phyloP scores from a whole-genome alignment of 2,113 vertebrate species.

The Oophaga pumilio region DNA sequence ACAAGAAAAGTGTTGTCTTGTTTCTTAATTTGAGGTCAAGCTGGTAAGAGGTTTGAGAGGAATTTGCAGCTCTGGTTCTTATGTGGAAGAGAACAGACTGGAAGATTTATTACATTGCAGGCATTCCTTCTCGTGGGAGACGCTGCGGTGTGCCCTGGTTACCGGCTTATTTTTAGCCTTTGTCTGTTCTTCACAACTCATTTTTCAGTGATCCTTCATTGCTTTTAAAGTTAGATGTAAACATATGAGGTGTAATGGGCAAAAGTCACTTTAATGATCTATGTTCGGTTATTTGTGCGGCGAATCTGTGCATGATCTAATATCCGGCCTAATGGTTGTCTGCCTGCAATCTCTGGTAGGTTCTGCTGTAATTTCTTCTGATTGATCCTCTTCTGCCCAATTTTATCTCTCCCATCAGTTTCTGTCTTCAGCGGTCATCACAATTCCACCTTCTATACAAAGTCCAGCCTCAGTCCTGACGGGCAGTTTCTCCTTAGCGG shows the following conservation, averaged over 20 bases:
- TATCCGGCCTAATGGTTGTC: not conserved
- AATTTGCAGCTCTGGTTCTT: not conserved
- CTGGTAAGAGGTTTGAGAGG: slow-evolving; percentile 18
- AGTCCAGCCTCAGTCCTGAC: slow-evolving; percentile 90
- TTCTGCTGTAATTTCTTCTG: not conserved
- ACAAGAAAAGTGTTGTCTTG: not conserved
- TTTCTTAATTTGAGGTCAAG: not conserved
- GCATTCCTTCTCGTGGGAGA: slow-evolving; percentile 28
- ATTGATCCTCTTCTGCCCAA: not conserved
- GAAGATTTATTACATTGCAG: slow-evolving; percentile 10
- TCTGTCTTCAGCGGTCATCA: slow-evolving; percentile 87
- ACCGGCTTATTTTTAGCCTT: slow-evolving; percentile 3
- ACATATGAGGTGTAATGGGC: not conserved
- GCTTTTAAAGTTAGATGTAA: slow-evolving; percentile 1
- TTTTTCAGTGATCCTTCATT: not conserved
- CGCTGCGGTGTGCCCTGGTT: slow-evolving; percentile 9
- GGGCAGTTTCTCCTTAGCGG: slow-evolving; percentile 94
- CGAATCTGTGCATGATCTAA: not conserved
- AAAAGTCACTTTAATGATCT: not conserved
- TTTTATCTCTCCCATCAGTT: slow-evolving; percentile 69
- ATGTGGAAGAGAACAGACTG: not conserved
- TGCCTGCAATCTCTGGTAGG: not conserved
- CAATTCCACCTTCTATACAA: slow-evolving; percentile 94
- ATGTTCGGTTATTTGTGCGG: too few species aligned
- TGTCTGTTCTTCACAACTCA: not conserved